Evolutionary conservation across 2,113 vertebrate species (phyloP).

Genomic region (Daboia siamensis): DNA sequence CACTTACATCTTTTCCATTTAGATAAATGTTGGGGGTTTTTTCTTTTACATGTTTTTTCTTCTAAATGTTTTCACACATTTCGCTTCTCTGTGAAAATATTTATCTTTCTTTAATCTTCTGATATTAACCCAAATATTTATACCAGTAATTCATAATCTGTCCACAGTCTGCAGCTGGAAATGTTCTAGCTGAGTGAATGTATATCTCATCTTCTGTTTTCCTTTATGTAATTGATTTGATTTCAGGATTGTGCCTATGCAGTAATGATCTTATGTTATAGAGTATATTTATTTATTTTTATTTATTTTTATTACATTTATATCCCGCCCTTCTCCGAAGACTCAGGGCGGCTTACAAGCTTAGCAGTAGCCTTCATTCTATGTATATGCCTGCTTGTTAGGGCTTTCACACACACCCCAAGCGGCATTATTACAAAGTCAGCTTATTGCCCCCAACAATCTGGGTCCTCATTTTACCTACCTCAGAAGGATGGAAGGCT

Average conservation of each 20-base stretch:
- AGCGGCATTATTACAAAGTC: too few species aligned
- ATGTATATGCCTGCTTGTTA: too few species aligned
- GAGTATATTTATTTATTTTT: too few species aligned
- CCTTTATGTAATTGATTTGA: neutral
- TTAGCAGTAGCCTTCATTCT: too few species aligned
- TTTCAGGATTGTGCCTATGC: neutral
- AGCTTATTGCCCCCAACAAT: too few species aligned
- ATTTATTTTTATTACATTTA: too few species aligned
- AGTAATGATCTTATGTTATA: neutral
- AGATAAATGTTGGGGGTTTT: neutral
- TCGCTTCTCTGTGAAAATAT: neutral
- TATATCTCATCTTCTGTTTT: neutral
- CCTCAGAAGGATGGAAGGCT: too few species aligned
- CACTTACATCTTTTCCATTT: neutral
- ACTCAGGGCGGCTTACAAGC: too few species aligned
- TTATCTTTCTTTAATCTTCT: neutral
- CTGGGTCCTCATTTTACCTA: too few species aligned
- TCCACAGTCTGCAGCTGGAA: neutral
- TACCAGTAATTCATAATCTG: neutral
- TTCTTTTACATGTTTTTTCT: neutral
- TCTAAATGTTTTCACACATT: neutral
- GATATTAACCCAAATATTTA: neutral
- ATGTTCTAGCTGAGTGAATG: neutral
- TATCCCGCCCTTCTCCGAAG: too few species aligned
- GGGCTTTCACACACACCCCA: too few species aligned